Conservation (phyloP, 2,888 invertebrate genomes). For the Atethmia centrago region DNA sequence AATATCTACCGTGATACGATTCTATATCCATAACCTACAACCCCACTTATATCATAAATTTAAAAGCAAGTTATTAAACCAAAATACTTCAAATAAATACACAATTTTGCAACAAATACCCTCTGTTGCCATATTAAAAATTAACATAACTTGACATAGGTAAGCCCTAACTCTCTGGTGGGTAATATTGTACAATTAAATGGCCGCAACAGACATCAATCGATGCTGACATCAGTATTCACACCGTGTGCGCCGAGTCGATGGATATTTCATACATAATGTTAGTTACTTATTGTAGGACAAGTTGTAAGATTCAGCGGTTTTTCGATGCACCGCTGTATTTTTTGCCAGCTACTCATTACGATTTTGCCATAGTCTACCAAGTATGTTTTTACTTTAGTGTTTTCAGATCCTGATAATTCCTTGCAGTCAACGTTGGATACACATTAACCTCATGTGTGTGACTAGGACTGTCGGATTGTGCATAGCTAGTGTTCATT, state of each 20-base stretch:
- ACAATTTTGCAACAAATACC: constrained; percentile 20
- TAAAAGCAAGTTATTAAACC: neutral
- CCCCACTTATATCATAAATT: neutral
- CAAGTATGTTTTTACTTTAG: neutral
- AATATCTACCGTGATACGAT: neutral
- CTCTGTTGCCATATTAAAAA: constrained; percentile 8
- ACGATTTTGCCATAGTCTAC: neutral
- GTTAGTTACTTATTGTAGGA: constrained; percentile 15
- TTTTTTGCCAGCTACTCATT: neutral
- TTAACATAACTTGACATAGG: constrained; percentile 27
- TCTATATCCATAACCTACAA: neutral
- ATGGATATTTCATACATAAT: constrained; percentile 57
- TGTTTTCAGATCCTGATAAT: neutral
- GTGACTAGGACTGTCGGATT: neutral
- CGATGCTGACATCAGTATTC: constrained; percentile 50
- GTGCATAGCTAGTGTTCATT: neutral
- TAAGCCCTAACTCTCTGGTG: neutral
- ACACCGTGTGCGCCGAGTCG: constrained; percentile 21
- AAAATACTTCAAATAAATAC: constrained; percentile 1
- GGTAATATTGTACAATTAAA: constrained; percentile 40
- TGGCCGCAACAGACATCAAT: constrained; percentile 35
- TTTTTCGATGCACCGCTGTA: neutral
- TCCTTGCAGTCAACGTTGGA: neutral
- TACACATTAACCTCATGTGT: neutral
- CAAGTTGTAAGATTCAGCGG: constrained; percentile 16